Conservation (phyloP, 2,797 vertebrate species). For the Pyrocephalus nanus region DNA sequence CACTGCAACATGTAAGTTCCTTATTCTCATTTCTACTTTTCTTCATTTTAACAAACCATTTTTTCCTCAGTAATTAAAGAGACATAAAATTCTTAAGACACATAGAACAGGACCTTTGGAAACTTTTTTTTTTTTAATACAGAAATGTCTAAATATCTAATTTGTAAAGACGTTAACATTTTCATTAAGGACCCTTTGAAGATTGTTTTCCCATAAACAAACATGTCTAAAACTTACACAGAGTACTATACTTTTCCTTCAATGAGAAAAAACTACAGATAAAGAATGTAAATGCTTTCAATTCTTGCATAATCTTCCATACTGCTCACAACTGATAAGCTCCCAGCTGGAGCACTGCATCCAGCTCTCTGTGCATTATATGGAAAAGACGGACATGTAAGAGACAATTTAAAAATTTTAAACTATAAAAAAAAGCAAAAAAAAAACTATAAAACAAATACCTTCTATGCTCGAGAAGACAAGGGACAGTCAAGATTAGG, state of each 20-base stretch:
- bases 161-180: not conserved
- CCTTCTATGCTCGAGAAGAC: not conserved
- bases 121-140: not conserved
- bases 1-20: not conserved
- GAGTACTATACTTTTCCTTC: not conserved
- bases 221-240: not conserved
- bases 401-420: not conserved
- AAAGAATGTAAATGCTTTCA: not conserved
- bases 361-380: not conserved
- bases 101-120: not conserved
- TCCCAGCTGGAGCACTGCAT: not conserved
- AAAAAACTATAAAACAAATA: not conserved
- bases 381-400: accelerated
- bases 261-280: not conserved
- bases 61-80: not conserved
- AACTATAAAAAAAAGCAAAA: not conserved
- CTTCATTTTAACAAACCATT: not conserved
- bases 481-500: not conserved
- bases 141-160: not conserved
- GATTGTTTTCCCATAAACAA: not conserved
- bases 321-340: not conserved
- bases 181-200: not conserved
- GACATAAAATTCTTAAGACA: not conserved
- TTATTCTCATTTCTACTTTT: not conserved
- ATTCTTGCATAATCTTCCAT: not conserved